Evolutionary conservation across 2,113 vertebrate species (phyloP).

Genomic region (Nerophis ophidion): DNA sequence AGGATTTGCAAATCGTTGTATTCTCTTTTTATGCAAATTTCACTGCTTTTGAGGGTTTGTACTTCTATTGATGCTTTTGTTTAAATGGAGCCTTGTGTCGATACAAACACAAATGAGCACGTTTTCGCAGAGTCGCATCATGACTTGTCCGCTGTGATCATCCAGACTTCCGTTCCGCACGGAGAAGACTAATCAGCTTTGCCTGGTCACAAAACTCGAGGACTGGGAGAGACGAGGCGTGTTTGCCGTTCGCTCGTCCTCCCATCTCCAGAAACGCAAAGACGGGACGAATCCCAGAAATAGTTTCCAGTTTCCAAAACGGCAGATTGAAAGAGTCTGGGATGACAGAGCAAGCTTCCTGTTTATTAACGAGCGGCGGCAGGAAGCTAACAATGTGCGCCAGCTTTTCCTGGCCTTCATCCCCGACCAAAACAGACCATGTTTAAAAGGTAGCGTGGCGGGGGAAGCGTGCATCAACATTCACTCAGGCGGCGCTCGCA

Average conservation of each 20-base stretch:
- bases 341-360: slow-evolving; percentile 70
- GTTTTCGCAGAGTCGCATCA: slow-evolving; percentile 14
- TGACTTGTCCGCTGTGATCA: slow-evolving; percentile 29
- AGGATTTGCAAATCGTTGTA: too few species aligned
- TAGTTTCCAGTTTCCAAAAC: slow-evolving; percentile 61
- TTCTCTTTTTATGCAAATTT: too few species aligned
- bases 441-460: slow-evolving; percentile 43
- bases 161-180: slow-evolving; percentile 12
- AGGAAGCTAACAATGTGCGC: slow-evolving; percentile 67
- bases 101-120: neutral
- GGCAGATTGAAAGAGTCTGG: slow-evolving; percentile 65
- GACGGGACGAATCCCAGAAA: slow-evolving; percentile 56
- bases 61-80: too few species aligned
- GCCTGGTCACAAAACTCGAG: slow-evolving; percentile 34
- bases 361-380: slow-evolving; percentile 62
- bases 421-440: slow-evolving; percentile 17
- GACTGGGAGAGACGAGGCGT: neutral
- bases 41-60: too few species aligned
- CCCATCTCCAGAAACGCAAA: neutral
- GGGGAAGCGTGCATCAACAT: slow-evolving; percentile 64
- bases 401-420: slow-evolving; percentile 42
- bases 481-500: slow-evolving; percentile 64
- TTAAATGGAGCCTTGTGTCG: neutral
- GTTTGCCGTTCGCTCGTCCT: neutral
- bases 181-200: slow-evolving; percentile 57